Base-by-base conservation (phyloP, 2,113 vertebrate genomes). In the Oncorhynchus tshawytscha region DNA sequence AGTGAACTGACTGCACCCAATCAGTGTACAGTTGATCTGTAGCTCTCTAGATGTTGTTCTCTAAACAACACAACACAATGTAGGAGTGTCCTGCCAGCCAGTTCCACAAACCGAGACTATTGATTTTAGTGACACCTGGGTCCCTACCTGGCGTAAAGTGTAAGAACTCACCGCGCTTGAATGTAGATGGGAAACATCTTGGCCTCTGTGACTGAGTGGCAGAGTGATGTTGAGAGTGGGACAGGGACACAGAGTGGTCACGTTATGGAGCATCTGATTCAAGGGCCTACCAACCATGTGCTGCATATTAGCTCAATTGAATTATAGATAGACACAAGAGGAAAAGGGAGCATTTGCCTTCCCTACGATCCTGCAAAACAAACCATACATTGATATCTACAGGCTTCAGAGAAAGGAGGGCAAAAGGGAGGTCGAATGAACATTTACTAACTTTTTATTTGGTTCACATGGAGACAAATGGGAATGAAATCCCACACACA, bases 131-230 rank as follows among this genome's bases (percentile, higher is more conserved):
- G 7, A 0, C 25, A 67, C 78, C 20, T 48, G 74, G 1, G 60
- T 7, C 20, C 18, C 6, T 54, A 29, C 16, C 16, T 77, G 4
- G 74, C 2, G 71, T 0, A 80, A 87, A 82, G 13, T 18, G 75
- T 75, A 20, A 5, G 12, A 74, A 94, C 93, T 93, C 86, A 94
- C 93, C 90, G 80, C 0, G 91, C 91, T 18, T 91, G 91, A 79
- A 94, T 90, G 83, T 94, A 92, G 72, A 93, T 87, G 34, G 92
- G 92, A 83, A 94, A 93, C 92, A 93, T 93, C 84, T 88, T 89
- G 71, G 80, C 82, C 65, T 83, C 67, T 85, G 62, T 73, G 70
- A 70, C 80, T 85, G 82, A 85, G 73, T 72, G 77, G 71, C 74
- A 82, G 77, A 85, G 78, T 67, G 45, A 84, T 81, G 73, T 78